Conservation (phyloP, 2,113 vertebrate species). For the Chaetorhynchus papuensis region DNA sequence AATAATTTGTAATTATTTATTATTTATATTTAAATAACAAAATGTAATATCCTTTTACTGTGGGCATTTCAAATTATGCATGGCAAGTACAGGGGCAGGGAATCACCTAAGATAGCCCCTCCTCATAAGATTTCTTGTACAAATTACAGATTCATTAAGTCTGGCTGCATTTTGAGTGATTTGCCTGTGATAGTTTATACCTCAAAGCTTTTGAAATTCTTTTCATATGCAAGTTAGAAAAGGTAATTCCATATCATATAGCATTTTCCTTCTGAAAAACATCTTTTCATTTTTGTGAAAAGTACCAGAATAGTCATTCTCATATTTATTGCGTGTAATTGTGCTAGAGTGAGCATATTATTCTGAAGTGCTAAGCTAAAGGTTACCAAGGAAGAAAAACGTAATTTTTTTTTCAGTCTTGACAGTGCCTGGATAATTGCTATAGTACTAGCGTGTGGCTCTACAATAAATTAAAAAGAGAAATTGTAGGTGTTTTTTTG, state of each 20-base stretch:
- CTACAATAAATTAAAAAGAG: constrained; percentile 3
- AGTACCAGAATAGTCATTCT: neutral
- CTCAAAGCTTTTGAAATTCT: neutral
- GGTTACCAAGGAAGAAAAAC: neutral
- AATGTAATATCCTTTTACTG: neutral
- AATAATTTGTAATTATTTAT: too few species aligned
- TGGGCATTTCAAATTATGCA: neutral
- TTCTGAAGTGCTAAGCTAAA: constrained; percentile 16
- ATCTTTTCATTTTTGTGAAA: neutral
- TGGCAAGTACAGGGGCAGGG: neutral
- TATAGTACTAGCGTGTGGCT: neutral
- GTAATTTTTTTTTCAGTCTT: neutral
- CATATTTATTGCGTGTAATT: neutral
- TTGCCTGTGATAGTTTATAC: neutral
- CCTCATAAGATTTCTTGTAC: neutral
- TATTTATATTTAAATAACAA: neutral
- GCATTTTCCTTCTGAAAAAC: neutral
- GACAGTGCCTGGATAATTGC: constrained; percentile 16
- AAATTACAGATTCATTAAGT: neutral
- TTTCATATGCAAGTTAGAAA: neutral
- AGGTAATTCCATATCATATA: neutral
- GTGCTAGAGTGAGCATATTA: neutral
- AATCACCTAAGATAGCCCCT: neutral
- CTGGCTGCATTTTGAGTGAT: neutral
- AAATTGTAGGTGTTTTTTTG: neutral